Percentiles rank a stretch among this genome's conserved stretches.
Evolutionary conservation across 2,113 vertebrate genomes (phyloP).

Genomic region (Pterocles gutturalis): DNA sequence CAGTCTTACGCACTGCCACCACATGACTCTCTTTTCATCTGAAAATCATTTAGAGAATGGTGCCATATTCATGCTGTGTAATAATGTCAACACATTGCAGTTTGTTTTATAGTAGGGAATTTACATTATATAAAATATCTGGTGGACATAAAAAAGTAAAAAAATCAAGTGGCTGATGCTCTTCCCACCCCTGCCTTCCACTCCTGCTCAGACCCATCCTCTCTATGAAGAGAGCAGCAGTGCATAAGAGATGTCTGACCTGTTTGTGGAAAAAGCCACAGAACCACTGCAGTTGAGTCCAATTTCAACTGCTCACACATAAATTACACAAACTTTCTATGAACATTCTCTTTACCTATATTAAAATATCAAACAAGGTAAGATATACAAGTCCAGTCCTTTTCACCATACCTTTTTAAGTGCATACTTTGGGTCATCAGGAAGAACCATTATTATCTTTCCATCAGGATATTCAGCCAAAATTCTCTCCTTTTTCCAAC

Average conservation of each 20-base stretch:
- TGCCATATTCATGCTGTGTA: not conserved
- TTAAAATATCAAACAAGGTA: not conserved
- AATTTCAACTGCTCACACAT: not conserved
- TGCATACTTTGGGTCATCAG: conserved; percentile 97
- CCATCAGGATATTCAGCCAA: conserved; percentile 95
- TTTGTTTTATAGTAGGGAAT: not conserved
- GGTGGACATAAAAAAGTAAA: not conserved
- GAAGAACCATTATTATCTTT: conserved; percentile 97
- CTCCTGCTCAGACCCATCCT: not conserved
- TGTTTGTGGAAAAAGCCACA: not conserved
- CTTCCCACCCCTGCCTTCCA: not conserved
- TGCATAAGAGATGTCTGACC: not conserved
- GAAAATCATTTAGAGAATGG: not conserved
- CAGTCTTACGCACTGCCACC: too few species aligned
- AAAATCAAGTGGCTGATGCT: not conserved
- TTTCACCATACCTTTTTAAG: conserved; percentile 90
- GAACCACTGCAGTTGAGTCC: not conserved
- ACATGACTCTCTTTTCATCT: not conserved
- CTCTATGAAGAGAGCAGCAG: not conserved
- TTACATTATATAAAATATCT: not conserved
- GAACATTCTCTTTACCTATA: not conserved
- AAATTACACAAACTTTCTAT: not conserved
- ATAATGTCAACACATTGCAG: not conserved
- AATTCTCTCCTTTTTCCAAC: conserved; percentile 99
- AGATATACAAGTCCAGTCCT: not conserved